Base-by-base conservation (phyloP, 2,797 vertebrate genomes). In the Gephyroberyx darwinii region DNA sequence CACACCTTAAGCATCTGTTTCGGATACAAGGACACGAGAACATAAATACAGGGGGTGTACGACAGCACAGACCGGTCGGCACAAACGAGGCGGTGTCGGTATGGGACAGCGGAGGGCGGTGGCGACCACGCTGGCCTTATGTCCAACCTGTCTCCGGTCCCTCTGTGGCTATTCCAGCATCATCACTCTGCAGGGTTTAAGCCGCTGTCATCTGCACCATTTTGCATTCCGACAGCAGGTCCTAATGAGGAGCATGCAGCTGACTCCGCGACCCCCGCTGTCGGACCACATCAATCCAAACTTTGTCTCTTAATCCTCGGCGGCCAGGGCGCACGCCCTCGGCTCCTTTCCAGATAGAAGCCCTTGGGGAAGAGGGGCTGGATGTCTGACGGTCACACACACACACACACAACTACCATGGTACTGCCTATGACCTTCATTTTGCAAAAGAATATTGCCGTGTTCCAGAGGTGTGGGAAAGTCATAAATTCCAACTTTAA, bases 221-320 rank as follows among this genome's bases (percentile, higher is more conserved):
- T 86, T 65, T 75, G 71, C 45, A 82, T 86, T 87, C 78, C 0
- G 22, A 13, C 14, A 20, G 53, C 14, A 54, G 65, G 50, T 78
- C 82, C 69, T 78, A 80, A 85, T 58, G 82, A 86, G 75, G 57
- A 76, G 65, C 30, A 33, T 47, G 71, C 83, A 81, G 85, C 68
- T 84, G 82, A 76, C 71, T 66, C 45, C 8, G 8, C 31, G 59
- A 71, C 0, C 68, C 45, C 59, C 16, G 13, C 80, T 58, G 56
- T 85, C 84, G 16, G 30, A 58, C 61, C 71, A 20, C 87, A 80
- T 91, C 86, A 84, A 78, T 89, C 84, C 80, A 75, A 64, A 84
- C 14, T 39, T 71, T 75, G 78, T 81, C 83, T 78, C 58, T 71
- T 58, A 82, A 86, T 83, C 75, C 78, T 80, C 62, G 0, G 58